Conservation (phyloP, 2,113 vertebrate genomes). For the Oreocharis arfaki region DNA sequence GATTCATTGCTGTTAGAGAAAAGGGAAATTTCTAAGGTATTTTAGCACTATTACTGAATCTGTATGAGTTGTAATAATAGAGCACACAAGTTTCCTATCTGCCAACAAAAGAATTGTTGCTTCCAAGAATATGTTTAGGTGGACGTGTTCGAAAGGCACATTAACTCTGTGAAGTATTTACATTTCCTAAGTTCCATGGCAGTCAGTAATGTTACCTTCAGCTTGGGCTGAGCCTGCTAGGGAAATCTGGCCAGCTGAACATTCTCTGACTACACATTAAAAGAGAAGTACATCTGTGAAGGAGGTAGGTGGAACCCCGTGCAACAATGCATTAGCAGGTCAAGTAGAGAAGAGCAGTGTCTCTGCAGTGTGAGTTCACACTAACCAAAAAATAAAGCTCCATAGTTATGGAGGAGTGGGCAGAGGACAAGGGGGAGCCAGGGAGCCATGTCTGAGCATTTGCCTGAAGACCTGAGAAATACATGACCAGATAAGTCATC, state of each 20-base stretch:
- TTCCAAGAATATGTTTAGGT: not conserved
- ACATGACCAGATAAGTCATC: not conserved
- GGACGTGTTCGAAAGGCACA: not conserved
- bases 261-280: not conserved
- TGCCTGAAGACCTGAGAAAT: not conserved
- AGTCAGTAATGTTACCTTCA: not conserved
- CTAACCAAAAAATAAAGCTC: not conserved
- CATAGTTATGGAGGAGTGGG: not conserved
- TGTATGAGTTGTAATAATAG: not conserved
- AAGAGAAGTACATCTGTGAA: not conserved
- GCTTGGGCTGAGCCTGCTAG: not conserved
- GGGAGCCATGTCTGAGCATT: not conserved
- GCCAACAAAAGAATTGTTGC: not conserved
- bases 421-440: not conserved
- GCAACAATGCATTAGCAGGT: not conserved
- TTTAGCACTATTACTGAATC: not conserved
- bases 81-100: not conserved
- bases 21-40: not conserved
- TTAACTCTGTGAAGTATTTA: not conserved
- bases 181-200: rapidly evolving
- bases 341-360: not conserved
- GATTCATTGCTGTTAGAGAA: not conserved
- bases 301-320: not conserved
- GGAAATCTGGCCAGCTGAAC: not conserved
- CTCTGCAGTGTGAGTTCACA: not conserved